Evolutionary conservation across 2,113 vertebrate genomes (phyloP), one percentile per base, ranked within the genome.

Genomic region (Cathartes aura): DNA sequence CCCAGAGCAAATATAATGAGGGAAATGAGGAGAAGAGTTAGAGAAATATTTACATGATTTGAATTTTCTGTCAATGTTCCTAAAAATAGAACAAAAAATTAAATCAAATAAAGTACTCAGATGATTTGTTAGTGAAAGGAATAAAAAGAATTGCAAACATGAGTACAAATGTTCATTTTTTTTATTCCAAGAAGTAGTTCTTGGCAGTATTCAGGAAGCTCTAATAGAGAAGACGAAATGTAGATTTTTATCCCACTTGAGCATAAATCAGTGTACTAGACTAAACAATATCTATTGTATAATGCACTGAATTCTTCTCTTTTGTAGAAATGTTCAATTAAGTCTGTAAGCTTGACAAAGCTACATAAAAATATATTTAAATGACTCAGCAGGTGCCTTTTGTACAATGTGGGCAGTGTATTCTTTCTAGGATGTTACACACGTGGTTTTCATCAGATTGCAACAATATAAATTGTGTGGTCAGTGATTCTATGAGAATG

Each of bases 121-220:
- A 97, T 96, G 82, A 95, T 82, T 89, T 85, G 34, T 68, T 89
- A 92, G 68, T 84, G 87, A 89, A 96, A 95, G 66, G 80, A 75
- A 87, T 75, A 84, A 89, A 95, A 96, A 88, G 70, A 92, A 82
- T 81, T 93, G 73, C 76, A 91, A 96, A 75, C 91, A 96, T 30
- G 73, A 85, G 96, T 96, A 96, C 84, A 87, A 96, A 94, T 95
- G 90, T 89, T 96, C 79, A 43, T 70, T 97, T 97, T 96, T 89
- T 97, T 96, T 89, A 93, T 96, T 96, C 93, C n/a, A 91, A 96
- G 87, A 87, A 97, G 91, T 95, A 92, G 84, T 95, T 95, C 74
- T 93, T 96, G 96, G 91, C 94, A 96, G 73, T 62, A 40, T 82
- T 82, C 45, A 1, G 89, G 81, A 72, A 62, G 59, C 71, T 87